These are phyloP conservation scores for Pristionchus entomophagus DNA, from an alignment of 2,888 invertebrate species.

Conservation along the genomic window DNA sequence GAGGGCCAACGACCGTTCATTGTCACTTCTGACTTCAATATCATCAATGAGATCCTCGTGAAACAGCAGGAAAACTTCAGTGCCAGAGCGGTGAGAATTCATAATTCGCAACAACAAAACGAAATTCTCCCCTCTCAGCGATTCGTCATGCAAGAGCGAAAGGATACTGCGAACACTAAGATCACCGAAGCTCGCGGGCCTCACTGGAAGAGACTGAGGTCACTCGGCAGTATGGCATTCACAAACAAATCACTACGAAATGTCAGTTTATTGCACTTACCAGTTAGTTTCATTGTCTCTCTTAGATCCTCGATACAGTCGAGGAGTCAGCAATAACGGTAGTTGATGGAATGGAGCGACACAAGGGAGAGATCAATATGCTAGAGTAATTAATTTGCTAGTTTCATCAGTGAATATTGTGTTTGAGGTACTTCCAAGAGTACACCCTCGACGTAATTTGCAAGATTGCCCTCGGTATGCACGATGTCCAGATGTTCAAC, in stretches of 20 bases:
- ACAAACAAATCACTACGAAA: slow-evolving; percentile 72
- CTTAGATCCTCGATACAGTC: slow-evolving; percentile 54
- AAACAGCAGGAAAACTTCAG: slow-evolving; percentile 78
- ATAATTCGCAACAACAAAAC: too few relatives aligned
- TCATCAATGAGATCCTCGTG: slow-evolving; percentile 77
- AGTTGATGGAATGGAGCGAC: background rate
- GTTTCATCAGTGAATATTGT: background rate
- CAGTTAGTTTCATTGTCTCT: too few relatives aligned
- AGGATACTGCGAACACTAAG: slow-evolving; percentile 68
- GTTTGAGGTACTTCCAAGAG: slow-evolving; percentile 59
- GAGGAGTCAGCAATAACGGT: background rate
- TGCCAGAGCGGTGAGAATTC: slow-evolving; percentile 77
- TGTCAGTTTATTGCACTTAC: slow-evolving; percentile 46
- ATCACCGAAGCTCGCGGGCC: slow-evolving; percentile 77
- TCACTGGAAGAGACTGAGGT: slow-evolving; percentile 80
- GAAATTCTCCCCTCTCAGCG: too few relatives aligned
- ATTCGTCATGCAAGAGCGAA: slow-evolving; percentile 58
- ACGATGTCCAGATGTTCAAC: slow-evolving; percentile 52
- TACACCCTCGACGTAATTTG: slow-evolving; percentile 62
- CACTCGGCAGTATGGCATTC: slow-evolving; percentile 79
- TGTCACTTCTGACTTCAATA: slow-evolving; percentile 76
- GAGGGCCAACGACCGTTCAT: slow-evolving; percentile 69
- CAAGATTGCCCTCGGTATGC: slow-evolving; percentile 61
- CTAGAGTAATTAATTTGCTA: background rate
- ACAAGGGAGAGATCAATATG: background rate